Conservation (phyloP, 2,888 invertebrate species). For the Philaethria dido region DNA sequence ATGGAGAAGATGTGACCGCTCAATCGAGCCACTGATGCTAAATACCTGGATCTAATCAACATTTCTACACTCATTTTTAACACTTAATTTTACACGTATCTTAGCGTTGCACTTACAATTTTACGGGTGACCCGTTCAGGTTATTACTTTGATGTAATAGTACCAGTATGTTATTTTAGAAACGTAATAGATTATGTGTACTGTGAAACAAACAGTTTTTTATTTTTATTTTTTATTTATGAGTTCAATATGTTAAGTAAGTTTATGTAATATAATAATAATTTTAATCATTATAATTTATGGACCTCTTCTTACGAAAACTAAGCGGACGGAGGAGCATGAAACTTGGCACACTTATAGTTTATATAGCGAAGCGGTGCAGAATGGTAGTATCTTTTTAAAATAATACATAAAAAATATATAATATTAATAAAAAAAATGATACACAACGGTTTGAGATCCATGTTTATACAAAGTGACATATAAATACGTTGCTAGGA, state of each 20-base stretch:
- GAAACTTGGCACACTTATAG: no score
- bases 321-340: no score
- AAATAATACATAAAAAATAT: no score
- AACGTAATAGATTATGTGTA: constrained; percentile 30
- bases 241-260: background rate
- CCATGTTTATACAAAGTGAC: no score
- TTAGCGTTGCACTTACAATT: constrained; percentile 75
- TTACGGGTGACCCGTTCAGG: constrained; percentile 58
- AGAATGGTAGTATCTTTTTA: no score
- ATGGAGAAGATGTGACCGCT: constrained; percentile 75
- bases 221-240: background rate
- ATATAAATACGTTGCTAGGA: no score
- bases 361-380: no score
- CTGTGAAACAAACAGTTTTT: background rate
- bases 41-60: constrained; percentile 83
- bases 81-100: constrained; percentile 83
- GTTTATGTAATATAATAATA: no score
- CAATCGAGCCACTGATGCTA: constrained; percentile 69
- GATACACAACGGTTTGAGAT: no score
- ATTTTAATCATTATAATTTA: no score
- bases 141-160: constrained; percentile 35
- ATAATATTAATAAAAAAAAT: no score
- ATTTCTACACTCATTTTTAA: constrained; percentile 83
- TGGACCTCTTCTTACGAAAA: no score
- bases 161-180: constrained; percentile 32